Percentiles rank a stretch among this genome's conserved stretches.
Conservation (phyloP, 1,140 invertebrate species). For the Drosophila lini region DNA sequence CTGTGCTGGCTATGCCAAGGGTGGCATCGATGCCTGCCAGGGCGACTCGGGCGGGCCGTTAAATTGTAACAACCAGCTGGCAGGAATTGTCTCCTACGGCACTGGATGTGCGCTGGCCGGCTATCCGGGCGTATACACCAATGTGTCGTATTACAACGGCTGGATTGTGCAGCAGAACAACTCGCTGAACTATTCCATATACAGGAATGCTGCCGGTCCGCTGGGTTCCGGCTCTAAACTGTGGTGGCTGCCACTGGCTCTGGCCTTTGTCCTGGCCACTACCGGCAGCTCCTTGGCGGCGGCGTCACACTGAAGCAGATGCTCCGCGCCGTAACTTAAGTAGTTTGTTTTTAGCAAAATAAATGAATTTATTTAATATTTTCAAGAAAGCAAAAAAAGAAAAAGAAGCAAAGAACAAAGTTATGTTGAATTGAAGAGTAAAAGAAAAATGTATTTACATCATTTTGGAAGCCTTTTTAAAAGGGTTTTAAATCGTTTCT, state of each 20-base stretch:
- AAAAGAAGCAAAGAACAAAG: background rate
- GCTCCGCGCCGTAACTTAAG: background rate
- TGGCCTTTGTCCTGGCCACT: slow-evolving; percentile 11
- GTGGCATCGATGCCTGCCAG: slow-evolving; percentile 75
- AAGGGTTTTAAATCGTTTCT: background rate
- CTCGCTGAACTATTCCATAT: slow-evolving; percentile 57
- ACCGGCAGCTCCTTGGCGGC: background rate
- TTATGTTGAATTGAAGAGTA: background rate
- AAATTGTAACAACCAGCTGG: slow-evolving; percentile 66
- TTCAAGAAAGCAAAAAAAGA: background rate
- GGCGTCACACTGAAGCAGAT: background rate
- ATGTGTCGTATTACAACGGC: slow-evolving; percentile 86
- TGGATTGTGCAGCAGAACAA: slow-evolving; percentile 83
- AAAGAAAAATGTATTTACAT: background rate
- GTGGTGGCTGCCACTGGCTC: background rate
- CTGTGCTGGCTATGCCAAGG: slow-evolving; percentile 58
- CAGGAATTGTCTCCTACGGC: slow-evolving; percentile 87
- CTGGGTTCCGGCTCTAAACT: background rate
- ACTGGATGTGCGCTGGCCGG: slow-evolving; percentile 85
- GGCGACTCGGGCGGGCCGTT: slow-evolving; percentile 83
- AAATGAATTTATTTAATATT: slow-evolving; percentile 11
- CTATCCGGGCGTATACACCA: slow-evolving; percentile 88
- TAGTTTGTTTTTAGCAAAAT: slow-evolving; percentile 3
- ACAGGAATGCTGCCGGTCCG: background rate
- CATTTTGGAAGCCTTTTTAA: background rate